phyloP scores from a whole-genome alignment of 2,797 vertebrate genomes.

The Leuciscus waleckii region DNA sequence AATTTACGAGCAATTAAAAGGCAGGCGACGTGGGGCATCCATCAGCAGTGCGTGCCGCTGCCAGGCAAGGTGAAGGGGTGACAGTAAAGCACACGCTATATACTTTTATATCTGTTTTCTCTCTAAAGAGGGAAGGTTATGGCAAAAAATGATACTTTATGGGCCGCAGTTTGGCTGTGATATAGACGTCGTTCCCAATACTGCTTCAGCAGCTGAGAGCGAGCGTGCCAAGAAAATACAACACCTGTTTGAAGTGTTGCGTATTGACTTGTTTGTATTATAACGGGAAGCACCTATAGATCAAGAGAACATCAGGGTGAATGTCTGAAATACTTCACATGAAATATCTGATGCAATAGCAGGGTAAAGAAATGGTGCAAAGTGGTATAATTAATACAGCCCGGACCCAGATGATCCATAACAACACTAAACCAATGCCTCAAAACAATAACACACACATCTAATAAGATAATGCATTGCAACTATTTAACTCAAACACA shows the following conservation, averaged over 20 bases:
- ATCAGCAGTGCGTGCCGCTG: conserved; percentile 89
- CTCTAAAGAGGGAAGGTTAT: conserved; percentile 95
- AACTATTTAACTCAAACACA: conserved; percentile 42
- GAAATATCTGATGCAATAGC: conserved; percentile 25
- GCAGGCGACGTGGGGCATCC: conserved; percentile 89
- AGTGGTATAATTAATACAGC: conserved; percentile 28
- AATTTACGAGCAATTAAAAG: conserved; percentile 99
- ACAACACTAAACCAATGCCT: conserved; percentile 38
- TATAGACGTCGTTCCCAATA: conserved; percentile 76
- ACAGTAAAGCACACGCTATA: conserved; percentile 96
- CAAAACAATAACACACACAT: conserved; percentile 35
- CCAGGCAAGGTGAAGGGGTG: conserved; percentile 87
- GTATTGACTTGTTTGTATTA: conserved; percentile 44
- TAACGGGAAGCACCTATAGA: conserved; percentile 45
- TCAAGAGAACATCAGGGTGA: conserved; percentile 35
- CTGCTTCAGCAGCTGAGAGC: conserved; percentile 74
- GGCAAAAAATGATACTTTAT: conserved; percentile 90
- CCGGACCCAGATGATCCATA: conserved; percentile 28
- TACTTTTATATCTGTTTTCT: conserved; percentile 99
- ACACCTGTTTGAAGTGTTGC: conserved; percentile 14
- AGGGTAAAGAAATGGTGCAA: conserved; percentile 22
- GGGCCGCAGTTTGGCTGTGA: conserved; percentile 82
- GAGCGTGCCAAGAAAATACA: conserved; percentile 36
- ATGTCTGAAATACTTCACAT: conserved; percentile 20
- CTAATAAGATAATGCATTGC: conserved; percentile 46